Evolutionary conservation across 2,888 invertebrate species (phyloP).

Genomic region (Chloroclystis v-ata): DNA sequence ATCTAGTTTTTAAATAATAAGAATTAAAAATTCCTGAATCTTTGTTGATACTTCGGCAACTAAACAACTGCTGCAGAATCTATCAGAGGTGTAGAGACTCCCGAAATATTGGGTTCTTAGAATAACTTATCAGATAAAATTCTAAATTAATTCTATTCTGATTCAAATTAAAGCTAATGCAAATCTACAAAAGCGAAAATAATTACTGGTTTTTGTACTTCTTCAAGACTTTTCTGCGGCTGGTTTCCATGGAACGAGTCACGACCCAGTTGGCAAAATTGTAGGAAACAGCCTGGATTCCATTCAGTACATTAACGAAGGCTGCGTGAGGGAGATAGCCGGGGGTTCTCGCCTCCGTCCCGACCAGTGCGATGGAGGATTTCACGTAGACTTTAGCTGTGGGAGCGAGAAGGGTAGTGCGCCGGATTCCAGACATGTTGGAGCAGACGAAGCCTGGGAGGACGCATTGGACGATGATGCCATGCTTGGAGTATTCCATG

Average conservation of each 20-base stretch:
- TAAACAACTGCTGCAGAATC: no score
- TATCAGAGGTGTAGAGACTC: no score
- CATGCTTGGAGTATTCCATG: constrained; percentile 84
- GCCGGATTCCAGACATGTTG: constrained; percentile 91
- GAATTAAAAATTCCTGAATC: no score
- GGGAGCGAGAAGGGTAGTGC: constrained; percentile 85
- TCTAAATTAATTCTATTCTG: constrained; percentile 11
- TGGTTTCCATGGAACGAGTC: constrained; percentile 81
- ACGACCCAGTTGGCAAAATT: constrained; percentile 80
- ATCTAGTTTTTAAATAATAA: no score
- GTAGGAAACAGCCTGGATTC: constrained; percentile 71
- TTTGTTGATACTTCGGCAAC: no score
- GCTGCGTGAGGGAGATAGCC: constrained; percentile 86
- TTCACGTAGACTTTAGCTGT: constrained; percentile 84
- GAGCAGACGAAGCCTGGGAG: constrained; percentile 94
- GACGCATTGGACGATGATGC: constrained; percentile 88
- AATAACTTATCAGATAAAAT: no score
- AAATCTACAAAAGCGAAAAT: constrained; percentile 18
- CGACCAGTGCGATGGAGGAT: constrained; percentile 84
- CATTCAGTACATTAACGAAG: constrained; percentile 71
- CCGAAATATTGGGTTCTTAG: no score
- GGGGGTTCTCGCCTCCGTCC: constrained; percentile 82
- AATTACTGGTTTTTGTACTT: constrained; percentile 69
- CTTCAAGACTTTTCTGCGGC: constrained; percentile 77
- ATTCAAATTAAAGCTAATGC: constrained; percentile 13